Evolutionary conservation across 2,113 vertebrate species (phyloP), one percentile per base, ranked within the genome.

Genomic region (Elaphurus davidianus): DNA sequence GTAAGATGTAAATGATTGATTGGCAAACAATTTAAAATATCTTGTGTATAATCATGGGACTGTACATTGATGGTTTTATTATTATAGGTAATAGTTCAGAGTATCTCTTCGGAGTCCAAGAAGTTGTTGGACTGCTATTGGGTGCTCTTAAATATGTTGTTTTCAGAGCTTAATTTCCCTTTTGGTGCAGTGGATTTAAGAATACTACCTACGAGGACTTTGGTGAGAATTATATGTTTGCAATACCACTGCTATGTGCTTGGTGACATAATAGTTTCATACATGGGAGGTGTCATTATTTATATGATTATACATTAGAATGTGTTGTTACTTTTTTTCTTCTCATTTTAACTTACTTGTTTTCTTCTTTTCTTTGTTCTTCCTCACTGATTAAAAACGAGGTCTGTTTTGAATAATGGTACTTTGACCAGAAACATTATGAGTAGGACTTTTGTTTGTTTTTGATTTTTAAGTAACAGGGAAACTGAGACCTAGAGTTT

Each of bases 311-410:
- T 59, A 62, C 1, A 40, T 45, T 23, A 25, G 33, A 87, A 45
- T 81, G 60, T 54, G 5, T 33, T 91, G 4, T 91, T 45, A 28
- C 74, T 60, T 50, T 81, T 81, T 55, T 90, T 6, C 33, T 95
- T 50, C 47, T 93, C 52, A 57, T 97, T 97, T 94, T 91, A 93
- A 87, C 50, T 96, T 96, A 15, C 59, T 86, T 36, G 43, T 64
- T 74, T 25, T 82, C 12, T 94, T 85, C 7, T 7, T 94, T 47
- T 86, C 30, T 92, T 87, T 74, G 23, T 5, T 84, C 12, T 87
- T 82, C 57, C 17, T 84, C 83, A 55, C 21, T 60, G 45, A 83
- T 94, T 14, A 57, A 91, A 88, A 79, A 55, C 1, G 16, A 79
- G 5, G 1, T 87, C 7, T 90, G 3, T 87, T 94, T 79, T 81